Evolutionary conservation across 2,113 vertebrate species (phyloP).

Genomic region (Pelecanoides urinatrix): DNA sequence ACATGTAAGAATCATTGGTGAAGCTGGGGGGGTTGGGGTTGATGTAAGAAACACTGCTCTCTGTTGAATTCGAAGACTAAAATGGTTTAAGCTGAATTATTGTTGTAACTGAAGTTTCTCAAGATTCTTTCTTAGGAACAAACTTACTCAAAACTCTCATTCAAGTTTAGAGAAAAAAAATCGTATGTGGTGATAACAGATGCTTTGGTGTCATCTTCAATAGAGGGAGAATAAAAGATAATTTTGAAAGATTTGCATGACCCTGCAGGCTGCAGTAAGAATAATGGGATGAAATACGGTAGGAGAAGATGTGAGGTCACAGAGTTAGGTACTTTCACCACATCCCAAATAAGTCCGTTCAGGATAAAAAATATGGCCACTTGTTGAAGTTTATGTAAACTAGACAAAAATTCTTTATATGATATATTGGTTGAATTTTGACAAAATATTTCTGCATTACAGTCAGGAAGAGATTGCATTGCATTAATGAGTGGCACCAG

Average conservation of each 20-base stretch:
- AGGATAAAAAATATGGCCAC: neutral
- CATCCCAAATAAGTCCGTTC: neutral
- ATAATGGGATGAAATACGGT: neutral
- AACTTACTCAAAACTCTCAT: neutral
- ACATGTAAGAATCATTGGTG: neutral
- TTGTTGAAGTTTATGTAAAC: neutral
- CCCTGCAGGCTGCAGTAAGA: neutral
- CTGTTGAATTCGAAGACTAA: neutral
- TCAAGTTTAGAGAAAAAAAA: neutral
- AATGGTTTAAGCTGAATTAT: neutral
- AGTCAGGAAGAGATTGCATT: neutral
- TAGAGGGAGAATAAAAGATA: neutral
- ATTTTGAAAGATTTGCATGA: neutral
- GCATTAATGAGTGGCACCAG: neutral
- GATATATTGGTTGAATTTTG: neutral
- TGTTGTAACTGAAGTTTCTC: neutral
- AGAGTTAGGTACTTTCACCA: neutral
- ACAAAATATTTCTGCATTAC: neutral
- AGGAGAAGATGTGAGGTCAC: neutral
- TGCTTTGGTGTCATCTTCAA: neutral
- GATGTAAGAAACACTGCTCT: neutral
- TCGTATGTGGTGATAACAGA: fast-evolving
- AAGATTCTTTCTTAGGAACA: neutral
- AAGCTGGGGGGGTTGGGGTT: neutral
- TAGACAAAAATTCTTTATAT: neutral